These are phyloP conservation scores for Trichosurus vulpecula DNA, from an alignment of 2,797 vertebrate species.

Conservation along the genomic window DNA sequence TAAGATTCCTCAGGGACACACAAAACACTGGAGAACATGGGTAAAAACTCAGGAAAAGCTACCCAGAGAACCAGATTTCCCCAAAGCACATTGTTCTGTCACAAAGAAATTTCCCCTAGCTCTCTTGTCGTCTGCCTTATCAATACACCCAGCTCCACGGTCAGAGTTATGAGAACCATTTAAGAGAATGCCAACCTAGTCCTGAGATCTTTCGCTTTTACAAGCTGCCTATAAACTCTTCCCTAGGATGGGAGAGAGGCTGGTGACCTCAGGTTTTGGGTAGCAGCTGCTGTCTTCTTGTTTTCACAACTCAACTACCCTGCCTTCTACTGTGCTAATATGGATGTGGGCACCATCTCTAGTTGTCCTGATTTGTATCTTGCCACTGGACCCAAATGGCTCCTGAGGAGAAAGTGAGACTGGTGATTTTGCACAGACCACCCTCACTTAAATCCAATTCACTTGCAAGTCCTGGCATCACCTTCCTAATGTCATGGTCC, in stretches of 20 bases:
- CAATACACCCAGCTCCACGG: neutral
- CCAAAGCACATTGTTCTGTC: neutral
- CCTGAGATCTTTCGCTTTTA: neutral
- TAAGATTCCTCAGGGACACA: neutral
- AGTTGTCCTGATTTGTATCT: too few species aligned
- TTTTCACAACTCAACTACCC: neutral
- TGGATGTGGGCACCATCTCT: too few species aligned
- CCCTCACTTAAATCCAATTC: too few species aligned
- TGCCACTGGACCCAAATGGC: too few species aligned
- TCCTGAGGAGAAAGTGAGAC: too few species aligned
- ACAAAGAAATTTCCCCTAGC: neutral
- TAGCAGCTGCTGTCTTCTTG: neutral
- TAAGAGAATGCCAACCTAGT: neutral
- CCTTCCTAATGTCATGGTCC: too few species aligned
- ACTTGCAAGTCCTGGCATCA: too few species aligned
- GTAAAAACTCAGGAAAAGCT: neutral
- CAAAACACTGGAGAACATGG: neutral
- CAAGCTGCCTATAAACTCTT: neutral
- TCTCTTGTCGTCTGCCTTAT: neutral
- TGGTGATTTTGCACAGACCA: too few species aligned
- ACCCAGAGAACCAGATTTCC: neutral
- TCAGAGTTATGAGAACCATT: neutral
- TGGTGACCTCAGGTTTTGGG: neutral
- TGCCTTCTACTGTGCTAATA: neutral
- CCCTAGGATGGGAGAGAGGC: neutral